Base-by-base conservation (phyloP, 2,797 vertebrate species). In the Paguma larvata region DNA sequence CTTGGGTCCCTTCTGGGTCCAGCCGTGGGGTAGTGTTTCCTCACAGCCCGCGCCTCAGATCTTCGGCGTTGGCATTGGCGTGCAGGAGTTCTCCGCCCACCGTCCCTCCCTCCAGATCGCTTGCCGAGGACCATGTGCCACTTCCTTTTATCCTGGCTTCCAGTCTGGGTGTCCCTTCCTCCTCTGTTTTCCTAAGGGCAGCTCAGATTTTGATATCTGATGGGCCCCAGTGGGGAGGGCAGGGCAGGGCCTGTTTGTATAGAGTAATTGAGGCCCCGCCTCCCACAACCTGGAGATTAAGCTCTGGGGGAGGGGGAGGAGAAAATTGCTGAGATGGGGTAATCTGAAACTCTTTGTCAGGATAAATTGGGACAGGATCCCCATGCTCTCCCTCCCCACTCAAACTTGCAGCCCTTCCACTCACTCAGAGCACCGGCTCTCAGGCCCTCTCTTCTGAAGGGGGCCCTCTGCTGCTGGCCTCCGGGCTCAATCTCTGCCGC, bases 311-410 rank as follows among this genome's bases (percentile, higher is more conserved):
- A 18, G 18, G 62, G 85, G 89, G 41, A 25, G 15, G 48, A 38
- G 63, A n/a, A 75, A 62, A 19, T 56, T 63, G 56, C 68, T 68
- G 51, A 85, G 67, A 14, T n/a, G 56, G 59, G 34, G 68, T 85
- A 23, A 93, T 27, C 68, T 59, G 83, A 94, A 67, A 46, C 25
- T 30, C 59, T 79, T 25, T 82, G 91, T 96, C 68, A 34, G 83
- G 34, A 70, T 48, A 9, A 27, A 15, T 32, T 13, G 41, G 89
- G 87, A 75, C 48, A 3, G 8, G 16, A 9, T 78, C 70, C 83
- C 85, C 67, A 5, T 0, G 83, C 41, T 56, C 15, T 62, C 75
- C 91, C 32, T 18, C 25, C 16, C 19, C 15, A 72, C 53, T 23
- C 75, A 16, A 1, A 14, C 16, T 32, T 18, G 41, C 41, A 9